Evolutionary conservation across 2,797 vertebrate genomes (phyloP).

Genomic region (Scleropages formosus): DNA sequence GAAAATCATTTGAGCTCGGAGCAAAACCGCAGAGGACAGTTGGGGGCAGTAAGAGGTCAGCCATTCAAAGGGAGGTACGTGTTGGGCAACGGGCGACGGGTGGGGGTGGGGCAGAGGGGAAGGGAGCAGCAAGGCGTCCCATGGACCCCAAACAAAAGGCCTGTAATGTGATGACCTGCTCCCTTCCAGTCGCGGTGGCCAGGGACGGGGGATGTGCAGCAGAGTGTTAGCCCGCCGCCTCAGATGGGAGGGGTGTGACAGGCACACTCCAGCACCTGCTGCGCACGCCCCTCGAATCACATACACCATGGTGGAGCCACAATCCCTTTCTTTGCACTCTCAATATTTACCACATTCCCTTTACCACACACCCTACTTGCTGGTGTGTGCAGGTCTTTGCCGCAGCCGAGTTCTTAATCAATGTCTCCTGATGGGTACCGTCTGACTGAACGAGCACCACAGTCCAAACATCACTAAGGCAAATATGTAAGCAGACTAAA

Average conservation of each 20-base stretch:
- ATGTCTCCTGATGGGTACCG: no score
- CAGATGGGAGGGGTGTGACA: slow-evolving; percentile 13
- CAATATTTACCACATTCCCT: neutral
- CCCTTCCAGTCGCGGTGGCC: slow-evolving; percentile 17
- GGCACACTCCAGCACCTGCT: neutral
- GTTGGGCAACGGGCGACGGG: neutral
- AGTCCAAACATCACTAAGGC: no score
- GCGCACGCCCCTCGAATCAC: slow-evolving; percentile 11
- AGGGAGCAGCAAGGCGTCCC: slow-evolving; percentile 22
- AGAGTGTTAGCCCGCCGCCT: slow-evolving; percentile 5
- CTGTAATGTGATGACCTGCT: slow-evolving; percentile 32
- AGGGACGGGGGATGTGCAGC: neutral
- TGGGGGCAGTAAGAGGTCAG: slow-evolving; percentile 24
- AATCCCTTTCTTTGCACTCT: neutral
- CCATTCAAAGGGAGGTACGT: slow-evolving; percentile 7
- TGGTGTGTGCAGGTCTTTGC: no score
- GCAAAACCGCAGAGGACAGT: slow-evolving; percentile 2
- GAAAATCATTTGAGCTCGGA: slow-evolving; percentile 19
- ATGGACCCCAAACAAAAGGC: slow-evolving; percentile 39
- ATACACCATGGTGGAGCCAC: slow-evolving; percentile 6
- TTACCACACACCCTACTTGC: neutral
- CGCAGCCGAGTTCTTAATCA: no score
- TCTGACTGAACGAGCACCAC: no score
- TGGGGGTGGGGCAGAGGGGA: slow-evolving; percentile 21
- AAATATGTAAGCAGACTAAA: no score